Base-by-base conservation (phyloP, 2,888 invertebrate species). In the Pediacus dermestoides region DNA sequence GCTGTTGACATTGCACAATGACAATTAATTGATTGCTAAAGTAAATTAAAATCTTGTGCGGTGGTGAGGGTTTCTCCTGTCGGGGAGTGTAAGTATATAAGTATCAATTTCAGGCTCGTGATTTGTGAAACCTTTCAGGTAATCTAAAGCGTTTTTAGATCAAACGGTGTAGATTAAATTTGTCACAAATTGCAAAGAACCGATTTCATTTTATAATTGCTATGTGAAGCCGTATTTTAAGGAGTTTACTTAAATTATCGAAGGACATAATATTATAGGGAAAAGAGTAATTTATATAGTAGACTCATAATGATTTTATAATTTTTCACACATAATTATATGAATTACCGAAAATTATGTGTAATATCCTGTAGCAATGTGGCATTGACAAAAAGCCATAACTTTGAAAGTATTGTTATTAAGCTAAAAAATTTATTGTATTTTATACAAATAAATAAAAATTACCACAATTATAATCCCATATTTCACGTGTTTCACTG, bases 121-220 rank as follows among this genome's bases (percentile, higher is more conserved):
- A 63, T 58, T 59, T 55, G 55, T n/a, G 63, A 65, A 64, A 59
- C 64, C 63, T 63, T 65, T 62, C 63, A 64, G 64, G 64, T 64
- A 58, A 63, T 60, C 58, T 56, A 54, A 48, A 41, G 57, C 57
- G 57, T 60, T 58, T 52, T 53, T 50, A 55, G 60, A 61, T 62
- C 60, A 63, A 64, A 62, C 57, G 58, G 50, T 48, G 47, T 46
- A 61, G 64, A 64, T 66, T 66, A 63, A 61, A 62, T 55, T 57
- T 42, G 44, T 52, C 52, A 46, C 39, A 53, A 56, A 53, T 55
- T 57, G 55, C 50, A 56, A 61, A 58, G 57, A 61, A 57, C 48
- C 56, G 53, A 59, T 61, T 62, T 59, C 56, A 54, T 60, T 60
- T 61, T 60, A 56, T 64, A 66, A 66, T 67, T 66, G 61, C 53